Evolutionary conservation across 2,797 vertebrate genomes (phyloP), one percentile per base, ranked within the genome.

Genomic region (Liasis olivaceus): DNA sequence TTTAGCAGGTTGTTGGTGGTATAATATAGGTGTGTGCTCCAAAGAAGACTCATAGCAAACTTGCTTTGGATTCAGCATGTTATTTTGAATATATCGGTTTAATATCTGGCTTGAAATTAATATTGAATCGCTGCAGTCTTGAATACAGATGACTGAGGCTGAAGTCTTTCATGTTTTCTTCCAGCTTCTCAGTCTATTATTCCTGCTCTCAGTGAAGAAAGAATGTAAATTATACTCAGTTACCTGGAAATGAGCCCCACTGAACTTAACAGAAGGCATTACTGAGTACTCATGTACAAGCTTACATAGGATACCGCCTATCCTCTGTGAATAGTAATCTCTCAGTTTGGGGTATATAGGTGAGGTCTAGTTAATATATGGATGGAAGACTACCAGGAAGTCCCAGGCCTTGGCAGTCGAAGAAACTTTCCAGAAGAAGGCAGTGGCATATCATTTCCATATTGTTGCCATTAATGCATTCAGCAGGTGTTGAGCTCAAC

Each of bases 161-260:
- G 36, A 36, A 36, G 17, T n/a, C 3, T 36, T 36, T 36, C 51
- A 72, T 62, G n/a, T 62, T 92, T 92, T 3, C 0, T 0, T 0
- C 0, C 4, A 81, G 66, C 47, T 90, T 0, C 42, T 17, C 0
- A 0, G 13, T 20, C 51, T 66, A 60, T 1, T 0, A 24, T 72
- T 91, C 90, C 63, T 28, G 88, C 4, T 92, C 0, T 47, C 56
- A 87, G 22, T 26, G 72, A 22, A 42, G 26, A 59, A 17, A 28
- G 2, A 81, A 42, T 66, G 13, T n/a, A 47, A n/a, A 5, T 51
- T 89, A 66, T 89, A 28, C 51, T 28, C 63, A 24, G 14, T 22
- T 56, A 56, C 28, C 26, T 56, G 28, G 28, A 11, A 89, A n/a
- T 66, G 51, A 89, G 17, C 11, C 42, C 26, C 15, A 9, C 1